These are phyloP conservation scores for Drosophila prolongata DNA, from an alignment of 2,888 invertebrate species.

Conservation along the genomic window DNA sequence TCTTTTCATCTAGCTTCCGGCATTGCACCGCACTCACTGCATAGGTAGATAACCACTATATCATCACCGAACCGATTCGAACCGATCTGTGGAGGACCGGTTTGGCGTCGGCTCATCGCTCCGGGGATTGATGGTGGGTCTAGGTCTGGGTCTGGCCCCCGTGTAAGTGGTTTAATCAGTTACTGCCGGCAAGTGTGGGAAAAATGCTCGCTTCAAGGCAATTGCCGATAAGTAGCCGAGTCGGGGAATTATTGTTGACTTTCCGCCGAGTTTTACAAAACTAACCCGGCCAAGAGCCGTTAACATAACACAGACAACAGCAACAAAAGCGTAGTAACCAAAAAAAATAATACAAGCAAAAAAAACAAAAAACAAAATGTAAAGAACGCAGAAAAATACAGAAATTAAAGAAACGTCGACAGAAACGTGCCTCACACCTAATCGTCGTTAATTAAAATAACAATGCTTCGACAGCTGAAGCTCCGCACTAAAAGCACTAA, in stretches of 20 bases:
- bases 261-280: conserved; percentile 33
- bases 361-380: conserved; percentile 5
- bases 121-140: background rate
- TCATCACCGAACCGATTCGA: background rate
- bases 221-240: conserved; percentile 65
- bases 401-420: conserved; percentile 44
- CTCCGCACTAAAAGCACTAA: conserved; percentile 19
- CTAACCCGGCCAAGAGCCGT: conserved; percentile 10
- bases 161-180: conserved; percentile 58
- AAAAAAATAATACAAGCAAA: background rate
- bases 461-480: conserved; percentile 33
- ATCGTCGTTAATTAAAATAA: conserved; percentile 53
- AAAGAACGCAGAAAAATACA: conserved; percentile 16
- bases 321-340: conserved; percentile 6
- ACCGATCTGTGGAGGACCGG: conserved; percentile 14
- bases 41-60: background rate
- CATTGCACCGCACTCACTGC: conserved; percentile 11
- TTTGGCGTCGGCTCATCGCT: conserved; percentile 28
- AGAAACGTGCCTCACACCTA: conserved; percentile 55
- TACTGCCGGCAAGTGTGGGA: conserved; percentile 50
- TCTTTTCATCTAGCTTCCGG: conserved; percentile 8
- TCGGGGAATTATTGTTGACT: conserved; percentile 44
- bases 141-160: conserved; percentile 25
- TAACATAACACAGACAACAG: conserved; percentile 19
- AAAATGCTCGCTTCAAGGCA: conserved; percentile 65